phyloP scores from a whole-genome alignment of 2,113 vertebrate genomes.

The Pygoscelis adeliae region DNA sequence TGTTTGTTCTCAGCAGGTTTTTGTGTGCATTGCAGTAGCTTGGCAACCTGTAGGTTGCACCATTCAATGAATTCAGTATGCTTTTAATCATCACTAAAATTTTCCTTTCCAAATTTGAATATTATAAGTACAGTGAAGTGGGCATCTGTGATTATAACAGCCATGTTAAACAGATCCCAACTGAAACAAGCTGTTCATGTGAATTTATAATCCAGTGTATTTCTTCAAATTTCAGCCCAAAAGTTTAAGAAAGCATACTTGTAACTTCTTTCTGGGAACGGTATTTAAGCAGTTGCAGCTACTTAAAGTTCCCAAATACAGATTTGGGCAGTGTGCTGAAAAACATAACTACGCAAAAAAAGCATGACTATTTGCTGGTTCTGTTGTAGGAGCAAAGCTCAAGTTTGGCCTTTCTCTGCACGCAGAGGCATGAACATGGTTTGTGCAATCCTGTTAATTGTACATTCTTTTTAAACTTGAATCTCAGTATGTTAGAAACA shows the following conservation, averaged over 20 bases:
- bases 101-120: slow-evolving; percentile 55
- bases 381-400: neutral
- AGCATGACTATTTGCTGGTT: neutral
- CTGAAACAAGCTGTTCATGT: neutral
- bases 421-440: neutral
- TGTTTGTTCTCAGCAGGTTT: slow-evolving; percentile 66
- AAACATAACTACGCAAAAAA: neutral
- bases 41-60: slow-evolving; percentile 49
- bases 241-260: neutral
- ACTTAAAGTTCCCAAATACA: neutral
- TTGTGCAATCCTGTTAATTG: slow-evolving; percentile 18
- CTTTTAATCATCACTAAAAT: slow-evolving; percentile 37
- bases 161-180: neutral
- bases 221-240: neutral
- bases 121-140: neutral
- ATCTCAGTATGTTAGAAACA: neutral
- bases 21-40: slow-evolving; percentile 56
- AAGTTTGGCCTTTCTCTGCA: neutral
- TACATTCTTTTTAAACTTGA: neutral
- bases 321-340: neutral
- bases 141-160: neutral
- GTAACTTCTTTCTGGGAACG: neutral
- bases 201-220: neutral
- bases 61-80: slow-evolving; percentile 27
- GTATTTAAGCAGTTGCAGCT: neutral